These are phyloP conservation scores for Melikaiella ostensackeni DNA, from an alignment of 2,888 invertebrate species.

Conservation along the genomic window DNA sequence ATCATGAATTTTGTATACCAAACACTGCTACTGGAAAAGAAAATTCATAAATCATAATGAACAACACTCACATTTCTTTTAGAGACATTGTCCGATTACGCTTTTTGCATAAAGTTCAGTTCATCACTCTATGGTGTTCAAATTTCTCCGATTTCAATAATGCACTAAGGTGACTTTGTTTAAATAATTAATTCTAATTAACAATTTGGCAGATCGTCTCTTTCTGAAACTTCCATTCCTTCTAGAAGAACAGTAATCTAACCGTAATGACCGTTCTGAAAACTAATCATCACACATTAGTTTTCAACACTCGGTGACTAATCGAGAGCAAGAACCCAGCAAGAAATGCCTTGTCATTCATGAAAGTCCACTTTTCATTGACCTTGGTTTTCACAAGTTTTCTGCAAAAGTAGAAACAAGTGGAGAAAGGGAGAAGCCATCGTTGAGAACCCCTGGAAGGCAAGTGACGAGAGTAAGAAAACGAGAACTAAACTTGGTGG, in stretches of 20 bases:
- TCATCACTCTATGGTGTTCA: too few species aligned
- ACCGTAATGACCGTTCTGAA: conserved; percentile 33
- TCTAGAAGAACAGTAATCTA: neutral
- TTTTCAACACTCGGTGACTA: conserved; percentile 22
- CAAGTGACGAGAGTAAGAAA: neutral
- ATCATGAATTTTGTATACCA: too few species aligned
- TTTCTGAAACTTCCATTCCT: neutral
- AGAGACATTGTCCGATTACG: too few species aligned
- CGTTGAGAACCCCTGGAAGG: neutral
- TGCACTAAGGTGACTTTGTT: too few species aligned
- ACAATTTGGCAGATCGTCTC: neutral
- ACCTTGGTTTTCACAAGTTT: neutral
- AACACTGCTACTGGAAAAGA: too few species aligned
- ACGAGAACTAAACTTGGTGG: neutral
- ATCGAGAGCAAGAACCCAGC: neutral
- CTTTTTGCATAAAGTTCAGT: too few species aligned
- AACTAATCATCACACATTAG: conserved; percentile 49
- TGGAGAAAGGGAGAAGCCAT: neutral
- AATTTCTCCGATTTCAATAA: too few species aligned
- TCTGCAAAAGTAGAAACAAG: neutral
- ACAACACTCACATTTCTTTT: too few species aligned
- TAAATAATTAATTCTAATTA: too few species aligned
- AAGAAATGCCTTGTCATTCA: neutral
- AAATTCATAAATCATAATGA: too few species aligned
- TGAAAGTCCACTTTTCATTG: neutral